Evolutionary conservation across 2,888 invertebrate species (phyloP).

Genomic region (Dasypogon diadema): DNA sequence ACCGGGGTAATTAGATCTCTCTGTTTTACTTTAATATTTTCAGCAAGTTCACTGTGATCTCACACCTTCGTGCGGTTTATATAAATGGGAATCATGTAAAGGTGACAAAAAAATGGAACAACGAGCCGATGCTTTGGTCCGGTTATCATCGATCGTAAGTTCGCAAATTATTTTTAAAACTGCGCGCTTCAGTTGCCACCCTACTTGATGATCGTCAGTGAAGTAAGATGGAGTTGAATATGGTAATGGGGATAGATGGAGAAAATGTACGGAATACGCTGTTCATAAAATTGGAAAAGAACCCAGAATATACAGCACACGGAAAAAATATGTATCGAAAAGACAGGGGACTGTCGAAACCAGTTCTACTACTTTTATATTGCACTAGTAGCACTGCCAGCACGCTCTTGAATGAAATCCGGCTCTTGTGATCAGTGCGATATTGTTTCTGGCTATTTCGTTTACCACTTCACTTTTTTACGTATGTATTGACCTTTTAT

Average conservation of each 20-base stretch:
- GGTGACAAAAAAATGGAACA: constrained; percentile 26
- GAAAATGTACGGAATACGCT: constrained; percentile 24
- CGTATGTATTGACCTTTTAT: constrained; percentile 10
- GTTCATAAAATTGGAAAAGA: constrained; percentile 24
- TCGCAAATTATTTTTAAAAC: constrained; percentile 32
- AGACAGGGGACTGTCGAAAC: constrained; percentile 18
- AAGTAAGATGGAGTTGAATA: constrained; percentile 9
- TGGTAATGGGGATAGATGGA: constrained; percentile 36
- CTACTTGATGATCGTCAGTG: not conserved
- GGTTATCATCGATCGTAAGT: constrained; percentile 21
- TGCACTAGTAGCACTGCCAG: constrained; percentile 27
- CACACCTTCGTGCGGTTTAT: constrained; percentile 24
- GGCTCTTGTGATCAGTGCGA: constrained; percentile 40
- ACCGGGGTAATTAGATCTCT: constrained; percentile 34
- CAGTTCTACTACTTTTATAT: constrained; percentile 26
- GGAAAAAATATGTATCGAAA: not conserved
- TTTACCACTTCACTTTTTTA: not conserved
- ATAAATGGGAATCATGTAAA: constrained; percentile 7
- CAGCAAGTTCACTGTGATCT: not conserved
- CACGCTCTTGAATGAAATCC: constrained; percentile 40
- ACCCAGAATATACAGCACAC: constrained; percentile 13
- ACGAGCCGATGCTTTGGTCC: constrained; percentile 30
- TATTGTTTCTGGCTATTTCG: constrained; percentile 21
- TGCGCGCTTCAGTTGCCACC: constrained; percentile 23
- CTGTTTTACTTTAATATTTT: not conserved